A percentile compares a stretch with the other conserved stretches of the same genome.
These are phyloP conservation scores for Papilio elwesi DNA, from an alignment of 2,888 invertebrate genomes.

Conservation along the genomic window DNA sequence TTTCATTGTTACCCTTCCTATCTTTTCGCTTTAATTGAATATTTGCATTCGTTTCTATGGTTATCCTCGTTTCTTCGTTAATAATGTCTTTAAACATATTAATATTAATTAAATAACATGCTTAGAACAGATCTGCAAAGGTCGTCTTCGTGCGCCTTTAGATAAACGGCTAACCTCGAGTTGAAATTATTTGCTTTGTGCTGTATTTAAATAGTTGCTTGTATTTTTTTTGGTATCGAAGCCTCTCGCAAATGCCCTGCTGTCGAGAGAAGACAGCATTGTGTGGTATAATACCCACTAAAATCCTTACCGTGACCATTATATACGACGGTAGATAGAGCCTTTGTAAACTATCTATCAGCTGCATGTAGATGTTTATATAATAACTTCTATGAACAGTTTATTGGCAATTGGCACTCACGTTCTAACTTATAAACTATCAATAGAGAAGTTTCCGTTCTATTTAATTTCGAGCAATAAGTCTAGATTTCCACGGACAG, in stretches of 20 bases:
- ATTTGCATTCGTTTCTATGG: background rate
- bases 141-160: conserved; percentile 59
- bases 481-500: conserved; percentile 21
- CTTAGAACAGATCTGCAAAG: conserved; percentile 60
- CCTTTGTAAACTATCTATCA: too few relatives aligned
- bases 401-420: background rate
- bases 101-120: conserved; percentile 59
- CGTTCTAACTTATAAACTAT: conserved; percentile 5
- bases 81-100: conserved; percentile 53
- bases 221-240: background rate
- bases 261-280: too few relatives aligned
- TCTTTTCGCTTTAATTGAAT: background rate
- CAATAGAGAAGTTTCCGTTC: conserved; percentile 22
- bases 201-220: background rate
- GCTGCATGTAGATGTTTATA: too few relatives aligned
- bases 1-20: too few relatives aligned
- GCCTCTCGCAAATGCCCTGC: too few relatives aligned
- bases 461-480: conserved; percentile 24
- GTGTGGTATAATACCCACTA: too few relatives aligned
- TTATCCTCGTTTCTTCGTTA: conserved; percentile 44
- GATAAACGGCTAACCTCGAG: conserved; percentile 52
- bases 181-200: conserved; percentile 13
- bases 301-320: too few relatives aligned
- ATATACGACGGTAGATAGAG: too few relatives aligned
- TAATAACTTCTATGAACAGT: too few relatives aligned